Evolutionary conservation across 2,888 invertebrate species (phyloP).

Genomic region (Parascotia fuliginaria): DNA sequence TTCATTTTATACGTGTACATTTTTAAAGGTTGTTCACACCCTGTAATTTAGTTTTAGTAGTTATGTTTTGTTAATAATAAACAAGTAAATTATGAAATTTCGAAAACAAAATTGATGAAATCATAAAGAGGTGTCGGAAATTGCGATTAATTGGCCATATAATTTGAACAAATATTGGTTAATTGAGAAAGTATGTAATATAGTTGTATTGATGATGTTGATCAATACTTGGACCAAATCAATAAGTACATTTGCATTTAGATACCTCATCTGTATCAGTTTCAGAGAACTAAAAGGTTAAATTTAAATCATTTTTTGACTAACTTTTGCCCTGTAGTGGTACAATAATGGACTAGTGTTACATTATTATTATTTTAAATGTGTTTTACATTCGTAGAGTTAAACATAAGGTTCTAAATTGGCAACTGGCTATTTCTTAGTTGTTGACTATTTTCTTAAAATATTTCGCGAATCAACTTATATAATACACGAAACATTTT

Average conservation of each 20-base stretch:
- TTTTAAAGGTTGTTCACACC: slow-evolving; percentile 18
- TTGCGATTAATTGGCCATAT: slow-evolving; percentile 1
- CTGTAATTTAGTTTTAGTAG: slow-evolving; percentile 31
- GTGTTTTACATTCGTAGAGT: no score
- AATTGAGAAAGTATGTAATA: not conserved
- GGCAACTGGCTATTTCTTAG: no score
- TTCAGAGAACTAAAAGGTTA: no score
- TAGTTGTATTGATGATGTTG: not conserved
- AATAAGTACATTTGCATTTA: no score
- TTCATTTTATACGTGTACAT: slow-evolving; percentile 13
- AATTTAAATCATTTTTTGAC: no score
- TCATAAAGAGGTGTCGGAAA: not conserved
- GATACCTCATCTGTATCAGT: no score
- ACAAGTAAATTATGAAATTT: slow-evolving; percentile 23
- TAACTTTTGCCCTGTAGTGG: no score
- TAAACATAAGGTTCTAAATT: no score
- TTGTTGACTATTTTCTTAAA: no score
- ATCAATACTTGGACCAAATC: not conserved
- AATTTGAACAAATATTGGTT: slow-evolving; percentile 6
- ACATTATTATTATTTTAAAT: no score
- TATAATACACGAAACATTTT: not conserved
- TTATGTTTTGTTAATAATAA: slow-evolving; percentile 32
- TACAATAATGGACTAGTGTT: no score
- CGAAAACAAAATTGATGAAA: not conserved
- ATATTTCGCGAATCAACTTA: no score